Base-by-base conservation (phyloP, 2,797 vertebrate genomes). In the Dendrocincla fuliginosa region DNA sequence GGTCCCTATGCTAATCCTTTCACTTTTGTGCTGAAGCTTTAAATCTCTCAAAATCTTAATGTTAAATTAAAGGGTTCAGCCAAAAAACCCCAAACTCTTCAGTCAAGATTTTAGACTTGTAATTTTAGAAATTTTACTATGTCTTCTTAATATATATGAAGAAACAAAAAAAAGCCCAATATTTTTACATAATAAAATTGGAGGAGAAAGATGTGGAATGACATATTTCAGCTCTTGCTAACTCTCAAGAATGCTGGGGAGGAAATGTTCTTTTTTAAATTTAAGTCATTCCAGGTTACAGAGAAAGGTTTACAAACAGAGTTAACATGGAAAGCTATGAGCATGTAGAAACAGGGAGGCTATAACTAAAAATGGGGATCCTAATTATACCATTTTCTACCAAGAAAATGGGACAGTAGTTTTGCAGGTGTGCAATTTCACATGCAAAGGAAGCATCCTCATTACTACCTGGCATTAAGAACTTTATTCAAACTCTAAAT, bases 361-460 rank as follows among this genome's bases (percentile, higher is more conserved):
- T 81, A 3, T 19, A 90, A 90, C 46, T 86, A 64, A 94, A 93
- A 94, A 35, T 37, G 28, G 5, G 44, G 20, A 88, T 91, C 39
- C 22, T 73, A 95, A 95, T 79, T 89, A 90, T 37, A 89, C 32
- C 2, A 2, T 79, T 90, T 94, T 67, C 3, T 22, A 64, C 74
- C 70, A 84, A 73, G 87, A 87, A 95, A 93, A 76, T 50, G 10
- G 68, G 68, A 59, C 32, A 53, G 60, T 22, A 93, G 57, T 33
- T 93, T 82, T 61, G 47, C 85, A 93, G 67, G 50, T 78, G 73
- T 86, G 69, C 83, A 84, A 79, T 86, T 95, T 90, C 59, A 82
- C 63, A 69, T 52, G 70, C 59, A 69, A 60, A 81, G 67, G 74
- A 82, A 92, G 86, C 33, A 91, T 67, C 41, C 63, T 60, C 41